phyloP scores from a whole-genome alignment of 1,140 invertebrate species.

The Diploscapter pachys region DNA sequence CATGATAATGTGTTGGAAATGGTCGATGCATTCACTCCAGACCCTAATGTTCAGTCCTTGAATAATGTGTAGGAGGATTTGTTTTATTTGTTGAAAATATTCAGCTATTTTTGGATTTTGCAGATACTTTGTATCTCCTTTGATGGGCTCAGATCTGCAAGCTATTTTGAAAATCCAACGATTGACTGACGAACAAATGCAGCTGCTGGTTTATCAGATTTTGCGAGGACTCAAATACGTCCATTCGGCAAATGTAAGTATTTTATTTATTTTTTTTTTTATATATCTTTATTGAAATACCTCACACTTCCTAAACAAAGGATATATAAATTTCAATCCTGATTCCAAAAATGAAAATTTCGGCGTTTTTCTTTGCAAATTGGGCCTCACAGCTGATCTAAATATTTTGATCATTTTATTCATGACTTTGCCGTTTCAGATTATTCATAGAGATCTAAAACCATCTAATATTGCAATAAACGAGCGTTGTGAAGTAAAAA shows the following conservation, averaged over 20 bases:
- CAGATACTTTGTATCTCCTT: slow-evolving; percentile 87
- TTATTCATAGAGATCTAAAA: slow-evolving; percentile 98
- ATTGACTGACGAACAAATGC: slow-evolving; percentile 94
- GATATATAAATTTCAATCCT: too few species aligned
- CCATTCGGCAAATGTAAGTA: slow-evolving; percentile 62
- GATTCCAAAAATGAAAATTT: too few species aligned
- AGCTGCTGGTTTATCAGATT: slow-evolving; percentile 97
- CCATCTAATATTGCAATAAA: slow-evolving; percentile 99
- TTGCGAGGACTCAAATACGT: slow-evolving; percentile 79
- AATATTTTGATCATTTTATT: too few species aligned
- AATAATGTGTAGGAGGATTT: slow-evolving; percentile 72
- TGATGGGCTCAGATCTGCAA: slow-evolving; percentile 98
- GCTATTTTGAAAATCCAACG: slow-evolving; percentile 95
- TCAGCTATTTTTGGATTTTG: slow-evolving; percentile 15
- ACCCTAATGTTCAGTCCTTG: slow-evolving; percentile 74
- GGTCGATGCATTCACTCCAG: slow-evolving; percentile 82
- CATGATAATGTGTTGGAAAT: slow-evolving; percentile 76
- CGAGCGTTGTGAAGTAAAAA: slow-evolving; percentile 95
- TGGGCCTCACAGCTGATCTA: too few species aligned
- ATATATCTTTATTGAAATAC: too few species aligned
- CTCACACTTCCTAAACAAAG: too few species aligned
- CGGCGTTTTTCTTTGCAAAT: too few species aligned
- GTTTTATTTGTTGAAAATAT: slow-evolving; percentile 35
- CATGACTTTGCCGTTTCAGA: slow-evolving; percentile 65
- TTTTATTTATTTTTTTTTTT: too few species aligned